Base-by-base conservation (phyloP, 1,140 invertebrate species). In the Antheraea pernyi region DNA sequence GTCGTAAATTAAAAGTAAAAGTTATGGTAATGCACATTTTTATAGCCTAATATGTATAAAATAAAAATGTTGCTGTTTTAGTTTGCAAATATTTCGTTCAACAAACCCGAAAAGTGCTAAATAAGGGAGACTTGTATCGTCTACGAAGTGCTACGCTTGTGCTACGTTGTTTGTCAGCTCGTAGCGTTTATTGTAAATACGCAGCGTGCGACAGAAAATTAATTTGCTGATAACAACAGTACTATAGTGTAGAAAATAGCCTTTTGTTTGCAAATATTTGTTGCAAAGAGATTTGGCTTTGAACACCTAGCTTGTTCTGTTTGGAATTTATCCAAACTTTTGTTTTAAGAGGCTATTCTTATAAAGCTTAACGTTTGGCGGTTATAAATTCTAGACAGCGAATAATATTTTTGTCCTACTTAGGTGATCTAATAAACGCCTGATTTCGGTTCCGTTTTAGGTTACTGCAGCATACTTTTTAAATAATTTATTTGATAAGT, bases 111-210 rank as follows among this genome's bases (percentile, higher is more conserved):
- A n/a, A 53, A 53, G 46, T 53, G 46, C 46, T 13, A 53, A 53
- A 53, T 13, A 53, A 53, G 46, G 46, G 46, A 6, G 6, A 13
- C 46, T 53, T 16, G 39, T 53, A 53, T 53, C 46, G 46, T 13
- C 46, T 53, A 53, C 46, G 11, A 61, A 48, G 19, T 61, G 67
- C 67, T 61, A 62, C 59, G 59, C 7, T 16, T 13, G 0, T 46
- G 37, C 63, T 65, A 65, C 63, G 18, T 7, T n/a, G 16, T 37
- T 65, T 42, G 63, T 46, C 46, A 53, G 46, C 46, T 53, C 46
- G 46, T 53, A 53, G 46, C 46, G 16, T 53, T 53, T 53, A 16
- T 16, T 53, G 46, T 53, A 53, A 53, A 11, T 53, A 13, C 46
- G 46, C 46, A 53, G 46, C 46, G 46, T 53, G 46, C 46, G 46